Evolutionary conservation across 2,113 vertebrate genomes (phyloP).

Genomic region (Chaetorhynchus papuensis): DNA sequence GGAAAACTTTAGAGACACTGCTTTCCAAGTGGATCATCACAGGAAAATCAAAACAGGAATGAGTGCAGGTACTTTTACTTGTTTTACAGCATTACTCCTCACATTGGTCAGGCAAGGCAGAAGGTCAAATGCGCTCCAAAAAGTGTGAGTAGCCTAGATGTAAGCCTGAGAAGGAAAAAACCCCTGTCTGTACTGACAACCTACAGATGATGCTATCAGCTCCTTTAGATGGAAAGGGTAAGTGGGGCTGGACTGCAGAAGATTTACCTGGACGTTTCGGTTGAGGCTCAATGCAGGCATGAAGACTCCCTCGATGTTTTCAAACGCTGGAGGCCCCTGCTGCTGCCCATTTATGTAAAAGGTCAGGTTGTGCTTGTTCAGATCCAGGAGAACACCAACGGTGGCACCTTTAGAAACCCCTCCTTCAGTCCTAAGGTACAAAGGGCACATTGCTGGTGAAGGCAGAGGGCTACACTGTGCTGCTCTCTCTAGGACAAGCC

Average conservation of each 20-base stretch:
- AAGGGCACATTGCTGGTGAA: background rate
- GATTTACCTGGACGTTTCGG: slow-evolving; percentile 91
- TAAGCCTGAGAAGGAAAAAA: background rate
- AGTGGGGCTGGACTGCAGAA: background rate
- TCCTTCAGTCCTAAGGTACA: slow-evolving; percentile 85
- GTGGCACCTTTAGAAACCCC: slow-evolving; percentile 91
- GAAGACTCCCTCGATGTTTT: slow-evolving; percentile 91
- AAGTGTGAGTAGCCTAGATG: background rate
- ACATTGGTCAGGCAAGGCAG: background rate
- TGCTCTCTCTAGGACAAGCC: background rate
- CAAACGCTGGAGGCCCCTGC: slow-evolving; percentile 93
- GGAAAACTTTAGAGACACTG: background rate
- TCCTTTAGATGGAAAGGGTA: background rate
- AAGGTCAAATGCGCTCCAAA: background rate
- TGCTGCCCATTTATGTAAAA: slow-evolving; percentile 97
- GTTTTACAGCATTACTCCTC: background rate
- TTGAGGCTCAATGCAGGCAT: slow-evolving; percentile 97
- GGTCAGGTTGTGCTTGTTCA: slow-evolving; percentile 87
- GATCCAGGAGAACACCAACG: slow-evolving; percentile 90
- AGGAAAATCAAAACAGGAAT: background rate
- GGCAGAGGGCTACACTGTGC: too few relatives aligned
- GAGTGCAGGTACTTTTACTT: background rate
- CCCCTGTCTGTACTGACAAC: background rate
- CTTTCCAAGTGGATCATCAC: background rate
- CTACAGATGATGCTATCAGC: accelerated